phyloP scores from a whole-genome alignment of 2,797 vertebrate species.

The Anisognathus igniventris region DNA sequence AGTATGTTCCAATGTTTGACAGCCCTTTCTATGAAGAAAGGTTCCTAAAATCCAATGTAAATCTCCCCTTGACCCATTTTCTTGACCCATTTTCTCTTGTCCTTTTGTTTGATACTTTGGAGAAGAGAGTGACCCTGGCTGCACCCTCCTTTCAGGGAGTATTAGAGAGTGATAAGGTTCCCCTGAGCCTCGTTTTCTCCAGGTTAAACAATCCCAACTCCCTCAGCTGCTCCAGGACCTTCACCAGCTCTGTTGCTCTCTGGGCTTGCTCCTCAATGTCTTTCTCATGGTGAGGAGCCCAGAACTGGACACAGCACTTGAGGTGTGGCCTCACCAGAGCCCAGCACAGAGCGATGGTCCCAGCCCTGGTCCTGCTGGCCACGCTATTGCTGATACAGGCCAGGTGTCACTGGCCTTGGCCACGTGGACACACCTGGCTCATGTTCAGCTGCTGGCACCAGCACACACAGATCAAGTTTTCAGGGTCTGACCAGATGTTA shows the following conservation, averaged over 20 bases:
- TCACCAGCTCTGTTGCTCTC: fast-evolving
- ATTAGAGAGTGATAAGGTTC: not conserved
- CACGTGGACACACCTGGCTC: not conserved
- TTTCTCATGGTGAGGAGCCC: not conserved
- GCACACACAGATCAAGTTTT: not conserved
- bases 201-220: fast-evolving
- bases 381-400: not conserved
- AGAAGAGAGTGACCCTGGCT: not conserved
- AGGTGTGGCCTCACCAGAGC: not conserved
- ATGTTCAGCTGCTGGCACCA: fast-evolving
- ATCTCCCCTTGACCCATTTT: not conserved
- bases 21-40: not conserved
- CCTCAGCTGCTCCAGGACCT: not conserved
- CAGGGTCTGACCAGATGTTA: not conserved
- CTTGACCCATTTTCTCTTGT: not conserved
- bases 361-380: not conserved
- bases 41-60: not conserved
- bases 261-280: fast-evolving
- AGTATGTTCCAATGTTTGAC: not conserved
- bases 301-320: fast-evolving
- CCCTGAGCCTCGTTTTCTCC: not conserved
- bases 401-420: fast-evolving
- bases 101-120: not conserved
- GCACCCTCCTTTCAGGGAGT: not conserved
- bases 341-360: fast-evolving